Conservation (phyloP, 1,140 invertebrate species). For the Leptonema lineaticorne region DNA sequence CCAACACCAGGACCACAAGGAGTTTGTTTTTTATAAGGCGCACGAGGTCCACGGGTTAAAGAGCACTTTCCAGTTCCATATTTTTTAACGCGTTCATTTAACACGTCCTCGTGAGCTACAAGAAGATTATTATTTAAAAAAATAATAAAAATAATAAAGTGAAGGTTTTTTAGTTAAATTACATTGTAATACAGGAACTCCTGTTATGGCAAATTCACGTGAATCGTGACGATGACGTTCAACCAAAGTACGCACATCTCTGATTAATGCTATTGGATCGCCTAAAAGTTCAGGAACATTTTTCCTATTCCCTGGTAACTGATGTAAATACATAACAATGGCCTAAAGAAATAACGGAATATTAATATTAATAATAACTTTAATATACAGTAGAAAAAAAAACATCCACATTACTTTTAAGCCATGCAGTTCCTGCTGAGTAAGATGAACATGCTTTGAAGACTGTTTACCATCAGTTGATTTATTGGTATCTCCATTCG, state of each 20-base stretch:
- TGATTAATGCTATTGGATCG: constrained; percentile 86
- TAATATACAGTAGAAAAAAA: constrained; percentile 10
- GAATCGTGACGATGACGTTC: constrained; percentile 86
- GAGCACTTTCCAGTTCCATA: constrained; percentile 10
- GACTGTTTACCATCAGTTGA: constrained; percentile 42
- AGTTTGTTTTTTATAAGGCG: constrained; percentile 40
- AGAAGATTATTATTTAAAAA: not conserved
- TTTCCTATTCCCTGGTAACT: constrained; percentile 84
- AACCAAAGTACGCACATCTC: constrained; percentile 84
- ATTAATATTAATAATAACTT: not conserved
- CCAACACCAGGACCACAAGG: too few relatives aligned
- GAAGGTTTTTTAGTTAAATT: constrained; percentile 7
- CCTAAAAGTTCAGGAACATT: constrained; percentile 88
- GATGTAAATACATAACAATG: constrained; percentile 89
- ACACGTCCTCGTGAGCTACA: constrained; percentile 33
- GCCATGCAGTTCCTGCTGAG: constrained; percentile 83
- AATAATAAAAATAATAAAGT: not conserved
- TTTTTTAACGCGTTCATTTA: constrained; percentile 35
- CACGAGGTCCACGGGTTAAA: constrained; percentile 28
- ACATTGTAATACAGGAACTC: constrained; percentile 69
- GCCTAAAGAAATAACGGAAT: constrained; percentile 55
- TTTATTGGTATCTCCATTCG: constrained; percentile 14
- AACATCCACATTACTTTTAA: constrained; percentile 64
- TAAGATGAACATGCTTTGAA: constrained; percentile 70
- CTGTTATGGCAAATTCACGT: constrained; percentile 78